Conservation (phyloP, 2,113 vertebrate genomes). For the Takifugu flavidus region DNA sequence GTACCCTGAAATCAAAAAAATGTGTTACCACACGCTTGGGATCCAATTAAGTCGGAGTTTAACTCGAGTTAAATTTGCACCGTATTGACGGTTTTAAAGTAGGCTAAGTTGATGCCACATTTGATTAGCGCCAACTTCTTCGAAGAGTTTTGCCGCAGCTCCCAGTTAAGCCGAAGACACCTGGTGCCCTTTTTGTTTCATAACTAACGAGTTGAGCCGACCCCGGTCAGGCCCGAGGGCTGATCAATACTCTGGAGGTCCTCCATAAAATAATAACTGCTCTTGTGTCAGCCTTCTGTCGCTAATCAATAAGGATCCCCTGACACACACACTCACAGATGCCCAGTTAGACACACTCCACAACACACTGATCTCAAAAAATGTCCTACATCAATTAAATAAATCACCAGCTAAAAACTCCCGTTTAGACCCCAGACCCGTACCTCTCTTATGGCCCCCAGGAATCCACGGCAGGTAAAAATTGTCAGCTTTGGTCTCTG, state of each 20-base stretch:
- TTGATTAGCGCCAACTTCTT: no score
- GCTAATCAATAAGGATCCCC: conserved; percentile 66
- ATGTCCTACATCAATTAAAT: background rate
- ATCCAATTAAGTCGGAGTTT: background rate
- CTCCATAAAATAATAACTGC: conserved; percentile 20
- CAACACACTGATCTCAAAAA: no score
- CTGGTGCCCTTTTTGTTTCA: conserved; percentile 1
- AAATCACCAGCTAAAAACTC: background rate
- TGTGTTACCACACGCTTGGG: background rate
- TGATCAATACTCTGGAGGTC: conserved; percentile 59
- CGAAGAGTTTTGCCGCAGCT: background rate
- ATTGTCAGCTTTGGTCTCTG: conserved; percentile 86
- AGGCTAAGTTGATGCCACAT: no score
- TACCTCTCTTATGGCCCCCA: conserved; percentile 91
- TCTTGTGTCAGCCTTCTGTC: conserved; percentile 63
- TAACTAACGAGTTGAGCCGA: conserved; percentile 21
- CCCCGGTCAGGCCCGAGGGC: conserved; percentile 2
- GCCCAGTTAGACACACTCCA: no score
- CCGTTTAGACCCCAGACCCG: conserved; percentile 2
- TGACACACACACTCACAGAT: background rate
- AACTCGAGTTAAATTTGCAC: background rate
- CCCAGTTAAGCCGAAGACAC: background rate
- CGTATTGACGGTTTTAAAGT: background rate
- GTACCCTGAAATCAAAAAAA: conserved; percentile 80
- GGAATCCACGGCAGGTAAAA: conserved; percentile 88